A percentile compares a stretch with the other conserved stretches of the same genome.
Conservation (phyloP, 2,888 invertebrate genomes). For the Drosophila infuscata region DNA sequence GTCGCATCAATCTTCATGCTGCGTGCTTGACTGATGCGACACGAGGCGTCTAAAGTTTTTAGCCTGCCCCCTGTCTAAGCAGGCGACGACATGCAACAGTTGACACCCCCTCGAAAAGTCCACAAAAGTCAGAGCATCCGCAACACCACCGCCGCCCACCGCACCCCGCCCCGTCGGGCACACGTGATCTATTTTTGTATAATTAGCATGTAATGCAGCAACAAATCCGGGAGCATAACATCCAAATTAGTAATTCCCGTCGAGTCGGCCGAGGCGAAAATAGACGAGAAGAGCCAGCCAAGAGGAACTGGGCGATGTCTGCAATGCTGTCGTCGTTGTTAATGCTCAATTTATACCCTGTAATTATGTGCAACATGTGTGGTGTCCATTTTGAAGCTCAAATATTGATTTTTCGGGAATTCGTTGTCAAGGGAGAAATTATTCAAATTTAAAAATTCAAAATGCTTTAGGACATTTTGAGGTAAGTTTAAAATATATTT, state of each 20-base stretch:
- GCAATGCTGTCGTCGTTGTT: conserved; percentile 48
- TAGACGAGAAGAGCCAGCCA: conserved; percentile 43
- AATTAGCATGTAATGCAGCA: conserved; percentile 66
- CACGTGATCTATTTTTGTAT: conserved; percentile 65
- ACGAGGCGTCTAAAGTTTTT: conserved; percentile 58
- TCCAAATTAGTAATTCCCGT: conserved; percentile 67
- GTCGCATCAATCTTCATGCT: conserved; percentile 71
- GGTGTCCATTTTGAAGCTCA: background rate
- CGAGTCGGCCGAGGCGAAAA: conserved; percentile 41
- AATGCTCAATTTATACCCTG: conserved; percentile 52
- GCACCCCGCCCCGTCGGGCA: conserved; percentile 33
- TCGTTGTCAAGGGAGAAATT: background rate
- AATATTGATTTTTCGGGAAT: background rate
- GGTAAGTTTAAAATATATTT: background rate
- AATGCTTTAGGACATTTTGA: no score
- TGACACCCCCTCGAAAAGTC: conserved; percentile 45
- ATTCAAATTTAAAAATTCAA: background rate
- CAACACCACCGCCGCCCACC: background rate
- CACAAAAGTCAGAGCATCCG: conserved; percentile 1
- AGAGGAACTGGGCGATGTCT: conserved; percentile 52
- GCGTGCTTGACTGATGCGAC: conserved; percentile 61
- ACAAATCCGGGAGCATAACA: conserved; percentile 68
- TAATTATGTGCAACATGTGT: background rate
- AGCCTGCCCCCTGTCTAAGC: conserved; percentile 39
- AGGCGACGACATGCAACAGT: conserved; percentile 69